Conservation (phyloP, 2,888 invertebrate genomes). For the Heliothis peltigera region DNA sequence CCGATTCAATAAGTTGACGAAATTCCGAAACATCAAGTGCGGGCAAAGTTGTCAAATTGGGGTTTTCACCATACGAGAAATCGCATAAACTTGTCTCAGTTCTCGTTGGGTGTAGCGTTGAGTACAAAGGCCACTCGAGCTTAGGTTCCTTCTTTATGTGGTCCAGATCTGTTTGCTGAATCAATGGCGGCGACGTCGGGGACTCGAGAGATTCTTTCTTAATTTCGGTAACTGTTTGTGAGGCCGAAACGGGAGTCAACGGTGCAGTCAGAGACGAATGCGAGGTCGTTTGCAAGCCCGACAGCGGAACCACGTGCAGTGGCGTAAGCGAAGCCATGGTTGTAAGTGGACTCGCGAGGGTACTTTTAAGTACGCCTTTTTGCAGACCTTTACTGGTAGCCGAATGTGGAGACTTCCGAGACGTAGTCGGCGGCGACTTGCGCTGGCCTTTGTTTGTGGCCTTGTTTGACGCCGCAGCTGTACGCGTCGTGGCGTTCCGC, state of each 20-base stretch:
- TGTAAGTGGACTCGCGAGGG: constrained; percentile 7
- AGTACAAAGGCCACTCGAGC: constrained; percentile 75
- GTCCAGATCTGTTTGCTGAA: constrained; percentile 68
- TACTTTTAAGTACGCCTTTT: constrained; percentile 11
- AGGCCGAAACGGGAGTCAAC: background rate
- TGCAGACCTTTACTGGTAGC: constrained; percentile 17
- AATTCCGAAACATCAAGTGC: constrained; percentile 74
- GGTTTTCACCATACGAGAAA: constrained; percentile 79
- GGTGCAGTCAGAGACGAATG: constrained; percentile 14
- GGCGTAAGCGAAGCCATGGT: constrained; percentile 20
- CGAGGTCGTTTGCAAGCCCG: constrained; percentile 2
- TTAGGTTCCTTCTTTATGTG: constrained; percentile 75
- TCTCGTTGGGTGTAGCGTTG: constrained; percentile 61
- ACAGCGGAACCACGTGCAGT: constrained; percentile 2
- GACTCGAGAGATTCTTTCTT: constrained; percentile 59
- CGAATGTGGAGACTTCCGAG: constrained; percentile 27
- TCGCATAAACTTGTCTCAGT: constrained; percentile 77
- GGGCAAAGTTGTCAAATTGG: constrained; percentile 69
- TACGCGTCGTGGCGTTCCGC: constrained; percentile 18
- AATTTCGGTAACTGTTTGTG: constrained; percentile 47
- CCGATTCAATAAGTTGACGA: constrained; percentile 63
- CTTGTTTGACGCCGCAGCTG: constrained; percentile 21
- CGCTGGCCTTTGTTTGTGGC: constrained; percentile 8
- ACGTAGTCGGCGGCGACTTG: constrained; percentile 13
- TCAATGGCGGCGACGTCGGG: constrained; percentile 55